Conservation (phyloP, 2,797 vertebrate species). For the Erethizon dorsatum region DNA sequence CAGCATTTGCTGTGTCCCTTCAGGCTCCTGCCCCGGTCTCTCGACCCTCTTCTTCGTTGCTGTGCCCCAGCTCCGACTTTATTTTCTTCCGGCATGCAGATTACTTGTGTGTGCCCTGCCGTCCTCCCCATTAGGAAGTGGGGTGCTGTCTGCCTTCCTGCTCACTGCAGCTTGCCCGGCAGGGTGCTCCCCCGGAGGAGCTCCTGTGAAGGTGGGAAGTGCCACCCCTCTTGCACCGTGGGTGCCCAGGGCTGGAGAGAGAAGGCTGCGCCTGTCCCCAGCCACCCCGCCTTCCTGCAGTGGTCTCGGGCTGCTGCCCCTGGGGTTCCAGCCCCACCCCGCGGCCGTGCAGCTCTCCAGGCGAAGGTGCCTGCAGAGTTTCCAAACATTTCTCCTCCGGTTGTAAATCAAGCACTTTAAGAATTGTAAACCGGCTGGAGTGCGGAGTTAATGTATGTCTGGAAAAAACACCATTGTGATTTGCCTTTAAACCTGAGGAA, state of each 20-base stretch:
- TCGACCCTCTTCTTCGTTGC: not conserved
- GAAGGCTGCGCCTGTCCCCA: too few species aligned
- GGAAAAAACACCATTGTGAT: conserved; percentile 55
- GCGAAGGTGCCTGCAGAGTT: conserved; percentile 50
- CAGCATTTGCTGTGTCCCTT: not conserved
- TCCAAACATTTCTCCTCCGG: conserved; percentile 56
- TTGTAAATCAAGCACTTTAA: conserved; percentile 75
- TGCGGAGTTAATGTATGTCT: conserved; percentile 57
- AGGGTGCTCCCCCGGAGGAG: not conserved
- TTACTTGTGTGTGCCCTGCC: not conserved
- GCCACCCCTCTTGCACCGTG: not conserved
- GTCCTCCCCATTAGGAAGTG: not conserved
- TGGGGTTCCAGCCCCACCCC: not conserved
- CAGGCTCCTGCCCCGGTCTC: not conserved
- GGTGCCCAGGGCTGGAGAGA: not conserved
- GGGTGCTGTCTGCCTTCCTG: not conserved
- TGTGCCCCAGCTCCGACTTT: not conserved
- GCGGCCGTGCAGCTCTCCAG: not conserved
- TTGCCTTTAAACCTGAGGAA: conserved; percentile 38
- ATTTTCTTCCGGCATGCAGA: not conserved
- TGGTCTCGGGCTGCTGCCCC: not conserved
- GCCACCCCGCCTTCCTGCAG: not conserved
- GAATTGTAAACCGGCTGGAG: conserved; percentile 67
- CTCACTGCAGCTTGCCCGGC: not conserved
- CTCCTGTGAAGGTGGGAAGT: not conserved